Conservation (phyloP, 2,797 vertebrate species). For the Cuniculus paca region DNA sequence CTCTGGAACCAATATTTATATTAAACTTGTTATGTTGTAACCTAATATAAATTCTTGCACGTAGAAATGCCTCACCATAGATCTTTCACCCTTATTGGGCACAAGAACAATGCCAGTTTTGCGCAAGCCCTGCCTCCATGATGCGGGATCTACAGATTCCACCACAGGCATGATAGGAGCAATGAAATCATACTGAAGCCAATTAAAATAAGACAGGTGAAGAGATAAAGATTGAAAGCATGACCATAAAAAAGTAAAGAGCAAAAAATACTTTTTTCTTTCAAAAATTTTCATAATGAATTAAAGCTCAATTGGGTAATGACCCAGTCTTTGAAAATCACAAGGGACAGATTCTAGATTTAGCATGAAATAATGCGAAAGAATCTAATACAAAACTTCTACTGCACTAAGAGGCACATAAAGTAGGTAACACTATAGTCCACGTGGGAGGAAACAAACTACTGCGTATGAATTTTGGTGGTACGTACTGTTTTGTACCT, state of each 20-base stretch:
- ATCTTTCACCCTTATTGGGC: constrained; percentile 95
- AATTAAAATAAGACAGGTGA: constrained; percentile 92
- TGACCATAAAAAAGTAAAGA: constrained; percentile 81
- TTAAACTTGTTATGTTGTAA: constrained; percentile 89
- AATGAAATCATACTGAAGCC: constrained; percentile 98
- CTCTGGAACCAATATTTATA: constrained; percentile 82
- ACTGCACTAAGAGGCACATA: not conserved
- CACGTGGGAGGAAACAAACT: constrained; percentile 19
- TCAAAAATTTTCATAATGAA: constrained; percentile 61
- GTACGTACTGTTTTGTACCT: not conserved
- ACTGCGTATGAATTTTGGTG: constrained; percentile 35
- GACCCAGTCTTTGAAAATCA: constrained; percentile 43
- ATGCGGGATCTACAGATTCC: constrained; percentile 97
- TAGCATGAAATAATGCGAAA: constrained; percentile 44
- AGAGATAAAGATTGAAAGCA: constrained; percentile 87
- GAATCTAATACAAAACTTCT: constrained; percentile 47
- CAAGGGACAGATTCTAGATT: constrained; percentile 39
- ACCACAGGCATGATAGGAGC: constrained; percentile 94
- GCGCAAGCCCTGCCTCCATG: constrained; percentile 99
- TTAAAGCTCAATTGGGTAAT: constrained; percentile 7
- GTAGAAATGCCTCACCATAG: constrained; percentile 97
- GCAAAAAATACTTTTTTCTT: constrained; percentile 55
- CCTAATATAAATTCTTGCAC: constrained; percentile 89
- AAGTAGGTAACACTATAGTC: not conserved
- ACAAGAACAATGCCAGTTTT: constrained; percentile 99